phyloP scores from a whole-genome alignment of 2,113 vertebrate species.

The Sturnus vulgaris region DNA sequence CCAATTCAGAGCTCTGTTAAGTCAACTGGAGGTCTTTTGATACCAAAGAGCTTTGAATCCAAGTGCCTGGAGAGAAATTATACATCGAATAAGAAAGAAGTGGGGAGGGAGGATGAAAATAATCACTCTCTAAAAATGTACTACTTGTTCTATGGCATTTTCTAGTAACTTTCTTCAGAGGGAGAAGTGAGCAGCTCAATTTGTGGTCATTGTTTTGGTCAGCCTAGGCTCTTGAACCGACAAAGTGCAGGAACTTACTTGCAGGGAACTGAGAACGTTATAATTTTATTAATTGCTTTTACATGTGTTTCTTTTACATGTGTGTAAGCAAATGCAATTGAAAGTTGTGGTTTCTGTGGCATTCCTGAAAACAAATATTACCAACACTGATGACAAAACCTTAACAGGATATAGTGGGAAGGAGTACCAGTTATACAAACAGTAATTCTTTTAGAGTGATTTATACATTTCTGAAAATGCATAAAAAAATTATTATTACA shows the following conservation, averaged over 20 bases:
- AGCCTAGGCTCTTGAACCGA: not conserved
- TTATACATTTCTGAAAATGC: conserved; percentile 23
- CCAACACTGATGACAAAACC: conserved; percentile 40
- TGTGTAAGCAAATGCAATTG: conserved; percentile 67
- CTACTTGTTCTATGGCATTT: conserved; percentile 16
- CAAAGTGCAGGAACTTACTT: conserved; percentile 41
- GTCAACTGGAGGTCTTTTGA: not conserved
- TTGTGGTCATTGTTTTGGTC: conserved; percentile 40
- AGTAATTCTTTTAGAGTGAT: conserved; percentile 18
- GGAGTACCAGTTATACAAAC: conserved; percentile 13
- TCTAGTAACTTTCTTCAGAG: conserved; percentile 33
- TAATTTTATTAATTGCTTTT: conserved; percentile 72
- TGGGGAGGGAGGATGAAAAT: not conserved
- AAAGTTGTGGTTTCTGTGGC: conserved; percentile 59
- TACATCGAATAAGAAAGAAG: not conserved
- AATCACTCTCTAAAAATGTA: not conserved
- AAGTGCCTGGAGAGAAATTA: not conserved
- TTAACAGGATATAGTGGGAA: not conserved
- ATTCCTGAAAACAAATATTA: conserved; percentile 46
- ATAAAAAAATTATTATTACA: conserved; percentile 13
- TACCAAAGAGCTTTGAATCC: not conserved
- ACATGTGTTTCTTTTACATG: conserved; percentile 65
- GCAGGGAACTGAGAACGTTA: conserved; percentile 23
- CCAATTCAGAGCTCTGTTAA: not conserved
- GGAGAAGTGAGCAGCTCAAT: conserved; percentile 22